These are phyloP conservation scores for Temnothorax ravouxi DNA, from an alignment of 2,888 invertebrate genomes.

Conservation along the genomic window DNA sequence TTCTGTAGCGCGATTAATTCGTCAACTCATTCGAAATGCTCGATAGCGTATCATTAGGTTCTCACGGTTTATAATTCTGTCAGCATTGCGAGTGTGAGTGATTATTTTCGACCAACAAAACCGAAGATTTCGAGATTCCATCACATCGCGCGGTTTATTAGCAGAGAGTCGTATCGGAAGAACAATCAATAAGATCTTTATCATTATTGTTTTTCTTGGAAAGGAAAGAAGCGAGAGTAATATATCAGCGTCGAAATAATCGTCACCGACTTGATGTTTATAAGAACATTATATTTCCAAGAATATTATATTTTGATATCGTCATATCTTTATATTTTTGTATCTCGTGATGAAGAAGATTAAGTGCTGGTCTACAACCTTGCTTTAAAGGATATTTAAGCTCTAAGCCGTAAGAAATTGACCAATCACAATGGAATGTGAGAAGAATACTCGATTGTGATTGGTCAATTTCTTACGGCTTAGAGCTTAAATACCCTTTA, in stretches of 20 bases:
- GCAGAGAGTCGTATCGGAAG: slow-evolving; percentile 56
- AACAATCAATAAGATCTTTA: slow-evolving; percentile 62
- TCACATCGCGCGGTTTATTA: slow-evolving; percentile 45
- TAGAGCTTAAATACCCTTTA: too few relatives aligned
- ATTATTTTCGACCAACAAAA: not conserved
- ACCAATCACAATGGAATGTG: too few relatives aligned
- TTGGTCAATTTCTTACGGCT: too few relatives aligned
- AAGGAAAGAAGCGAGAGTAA: slow-evolving; percentile 51
- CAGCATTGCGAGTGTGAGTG: too few relatives aligned
- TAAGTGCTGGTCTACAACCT: too few relatives aligned
- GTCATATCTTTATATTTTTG: not conserved
- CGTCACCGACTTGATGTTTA: slow-evolving; percentile 12
- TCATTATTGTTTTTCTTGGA: slow-evolving; percentile 16
- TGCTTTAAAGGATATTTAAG: too few relatives aligned
- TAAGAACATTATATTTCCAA: not conserved
- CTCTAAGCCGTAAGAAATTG: too few relatives aligned
- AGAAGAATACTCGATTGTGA: too few relatives aligned
- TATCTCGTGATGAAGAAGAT: not conserved
- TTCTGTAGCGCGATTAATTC: slow-evolving; percentile 5
- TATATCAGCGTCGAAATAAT: slow-evolving; percentile 49
- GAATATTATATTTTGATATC: not conserved
- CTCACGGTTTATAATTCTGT: not conserved
- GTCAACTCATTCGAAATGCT: not conserved
- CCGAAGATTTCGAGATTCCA: not conserved
- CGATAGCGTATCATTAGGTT: slow-evolving; percentile 26